Percentiles rank a stretch among this genome's conserved stretches.
These are phyloP conservation scores for Tenthredo notha DNA, from an alignment of 2,888 invertebrate species.

Conservation along the genomic window DNA sequence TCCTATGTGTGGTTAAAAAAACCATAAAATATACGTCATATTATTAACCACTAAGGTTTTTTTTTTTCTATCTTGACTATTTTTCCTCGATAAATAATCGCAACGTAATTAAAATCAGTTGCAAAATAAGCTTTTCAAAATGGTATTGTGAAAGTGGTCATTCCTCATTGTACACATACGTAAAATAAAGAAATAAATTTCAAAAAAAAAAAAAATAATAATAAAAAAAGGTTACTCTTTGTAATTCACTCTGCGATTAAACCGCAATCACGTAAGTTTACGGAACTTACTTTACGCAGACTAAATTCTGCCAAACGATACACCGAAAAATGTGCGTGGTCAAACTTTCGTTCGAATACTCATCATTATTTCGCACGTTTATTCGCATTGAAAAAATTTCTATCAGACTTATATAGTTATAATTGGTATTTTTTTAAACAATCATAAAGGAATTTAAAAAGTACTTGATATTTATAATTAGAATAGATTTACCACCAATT, in stretches of 20 bases:
- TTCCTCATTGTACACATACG: neutral
- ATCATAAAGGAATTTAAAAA: neutral
- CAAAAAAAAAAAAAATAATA: neutral
- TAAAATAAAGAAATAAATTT: neutral
- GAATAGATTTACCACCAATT: neutral
- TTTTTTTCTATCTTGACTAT: neutral
- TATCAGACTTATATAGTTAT: neutral
- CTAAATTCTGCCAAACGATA: neutral
- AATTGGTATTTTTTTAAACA: neutral
- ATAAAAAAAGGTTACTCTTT: conserved; percentile 10
- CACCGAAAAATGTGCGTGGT: neutral
- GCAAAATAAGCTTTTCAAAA: neutral
- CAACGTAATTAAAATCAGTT: neutral
- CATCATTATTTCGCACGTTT: conserved; percentile 24
- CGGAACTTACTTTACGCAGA: neutral
- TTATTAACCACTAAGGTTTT: neutral
- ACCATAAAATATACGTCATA: neutral
- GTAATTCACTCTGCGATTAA: conserved; percentile 28
- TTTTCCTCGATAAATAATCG: neutral
- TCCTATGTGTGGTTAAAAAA: neutral
- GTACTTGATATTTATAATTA: neutral
- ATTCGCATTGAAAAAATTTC: neutral
- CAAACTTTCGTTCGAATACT: conserved; percentile 32
- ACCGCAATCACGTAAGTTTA: conserved; percentile 12
- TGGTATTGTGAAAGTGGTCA: conserved; percentile 19